phyloP scores from a whole-genome alignment of 1,140 invertebrate genomes.

The Papilio machaon region DNA sequence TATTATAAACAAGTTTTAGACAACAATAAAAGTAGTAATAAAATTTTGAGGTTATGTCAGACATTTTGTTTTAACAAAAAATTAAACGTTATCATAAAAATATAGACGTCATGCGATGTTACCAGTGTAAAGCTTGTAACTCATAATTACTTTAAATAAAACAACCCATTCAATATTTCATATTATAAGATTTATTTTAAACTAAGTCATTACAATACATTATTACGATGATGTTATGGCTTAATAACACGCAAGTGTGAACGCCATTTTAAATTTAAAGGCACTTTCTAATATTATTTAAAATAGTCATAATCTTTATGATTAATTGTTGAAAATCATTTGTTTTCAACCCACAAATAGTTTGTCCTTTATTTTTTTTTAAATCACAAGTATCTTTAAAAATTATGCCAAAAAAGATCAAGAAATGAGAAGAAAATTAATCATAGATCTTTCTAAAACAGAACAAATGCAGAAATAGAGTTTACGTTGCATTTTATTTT shows the following conservation, averaged over 20 bases:
- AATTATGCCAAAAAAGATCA: neutral
- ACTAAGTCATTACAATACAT: conserved; percentile 16
- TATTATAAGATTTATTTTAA: conserved; percentile 7
- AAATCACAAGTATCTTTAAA: neutral
- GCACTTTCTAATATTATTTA: conserved; percentile 13
- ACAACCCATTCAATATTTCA: conserved; percentile 10
- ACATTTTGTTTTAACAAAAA: conserved; percentile 17
- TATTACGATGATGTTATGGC: conserved; percentile 1
- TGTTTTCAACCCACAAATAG: neutral
- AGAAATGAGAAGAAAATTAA: neutral
- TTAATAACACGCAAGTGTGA: neutral
- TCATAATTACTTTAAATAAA: conserved; percentile 24
- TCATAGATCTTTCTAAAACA: too few relatives aligned
- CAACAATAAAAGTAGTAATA: conserved; percentile 2
- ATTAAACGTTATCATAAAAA: conserved; percentile 7
- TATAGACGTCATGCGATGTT: conserved; percentile 2
- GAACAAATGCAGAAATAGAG: neutral
- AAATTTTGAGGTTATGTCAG: conserved; percentile 23
- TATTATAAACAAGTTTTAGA: conserved; percentile 20
- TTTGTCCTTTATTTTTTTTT: neutral
- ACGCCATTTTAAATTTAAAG: neutral
- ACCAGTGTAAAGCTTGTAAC: conserved; percentile 22
- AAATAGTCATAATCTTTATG: neutral
- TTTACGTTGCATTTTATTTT: neutral
- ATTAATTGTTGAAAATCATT: neutral